Percentiles rank a stretch among this genome's conserved stretches.
Conservation (phyloP, 37 sponge, comb jelly and placozoan genomes). For the Tethya wilhelma region DNA sequence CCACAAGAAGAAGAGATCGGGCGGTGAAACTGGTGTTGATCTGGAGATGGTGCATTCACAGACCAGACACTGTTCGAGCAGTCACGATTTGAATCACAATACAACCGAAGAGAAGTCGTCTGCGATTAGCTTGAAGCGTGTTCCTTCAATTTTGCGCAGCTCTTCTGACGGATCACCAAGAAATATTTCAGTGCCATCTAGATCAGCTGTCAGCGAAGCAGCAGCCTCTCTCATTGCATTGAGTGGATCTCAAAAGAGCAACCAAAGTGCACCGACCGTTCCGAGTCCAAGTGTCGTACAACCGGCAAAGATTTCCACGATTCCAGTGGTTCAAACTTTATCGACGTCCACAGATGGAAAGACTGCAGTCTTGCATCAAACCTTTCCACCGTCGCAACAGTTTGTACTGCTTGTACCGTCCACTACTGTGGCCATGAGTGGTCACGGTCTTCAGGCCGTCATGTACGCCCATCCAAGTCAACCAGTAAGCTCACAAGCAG, state of each 20-base stretch:
- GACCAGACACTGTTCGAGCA: background rate
- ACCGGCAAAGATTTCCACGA: background rate
- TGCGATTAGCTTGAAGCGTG: background rate
- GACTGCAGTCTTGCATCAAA: constrained; percentile 14
- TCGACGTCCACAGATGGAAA: too few relatives aligned
- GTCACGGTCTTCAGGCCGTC: background rate
- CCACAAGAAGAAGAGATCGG: constrained; percentile 12
- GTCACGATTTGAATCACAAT: background rate
- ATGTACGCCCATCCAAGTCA: background rate
- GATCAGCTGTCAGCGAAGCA: too few relatives aligned
- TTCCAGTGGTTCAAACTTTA: constrained; percentile 23
- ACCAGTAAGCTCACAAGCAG: background rate
- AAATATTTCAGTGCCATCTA: too few relatives aligned
- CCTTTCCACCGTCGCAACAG: constrained; percentile 23
- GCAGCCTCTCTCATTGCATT: too few relatives aligned
- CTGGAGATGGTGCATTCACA: background rate
- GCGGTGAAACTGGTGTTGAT: background rate
- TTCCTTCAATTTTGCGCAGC: background rate
- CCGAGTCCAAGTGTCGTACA: background rate
- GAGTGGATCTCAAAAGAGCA: background rate
- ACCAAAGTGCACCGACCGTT: background rate
- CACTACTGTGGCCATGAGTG: background rate
- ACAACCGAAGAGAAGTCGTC: background rate
- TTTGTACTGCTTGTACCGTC: constrained; percentile 33
- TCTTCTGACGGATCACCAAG: too few relatives aligned